Evolutionary conservation across 1,140 invertebrate genomes (phyloP).

Genomic region (Latrodectus geometricus): DNA sequence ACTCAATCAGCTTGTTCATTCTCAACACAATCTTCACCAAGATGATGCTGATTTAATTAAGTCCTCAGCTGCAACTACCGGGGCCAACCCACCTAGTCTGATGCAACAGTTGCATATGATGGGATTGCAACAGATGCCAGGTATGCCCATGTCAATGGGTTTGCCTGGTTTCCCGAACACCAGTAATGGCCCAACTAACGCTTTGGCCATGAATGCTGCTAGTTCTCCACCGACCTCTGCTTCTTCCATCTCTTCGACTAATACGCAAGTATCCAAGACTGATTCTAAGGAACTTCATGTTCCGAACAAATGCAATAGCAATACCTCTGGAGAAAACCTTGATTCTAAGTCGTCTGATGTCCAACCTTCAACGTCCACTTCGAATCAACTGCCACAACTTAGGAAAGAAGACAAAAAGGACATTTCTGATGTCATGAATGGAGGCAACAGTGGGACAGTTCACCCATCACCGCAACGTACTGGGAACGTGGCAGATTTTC

Average conservation of each 20-base stretch:
- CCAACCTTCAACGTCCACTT: conserved; percentile 33
- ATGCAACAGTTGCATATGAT: conserved; percentile 63
- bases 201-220: neutral
- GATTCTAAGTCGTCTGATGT: conserved; percentile 7
- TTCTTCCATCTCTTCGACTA: conserved; percentile 32
- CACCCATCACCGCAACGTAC: conserved; percentile 21
- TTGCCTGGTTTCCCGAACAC: conserved; percentile 40
- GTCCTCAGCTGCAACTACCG: conserved; percentile 21
- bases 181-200: conserved; percentile 35
- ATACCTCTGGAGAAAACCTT: conserved; percentile 1
- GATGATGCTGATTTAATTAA: conserved; percentile 30
- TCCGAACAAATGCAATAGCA: conserved; percentile 49
- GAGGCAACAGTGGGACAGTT: neutral
- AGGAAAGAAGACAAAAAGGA: conserved; percentile 49
- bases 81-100: conserved; percentile 51
- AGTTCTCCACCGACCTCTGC: conserved; percentile 36
- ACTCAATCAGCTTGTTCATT: conserved; percentile 52
- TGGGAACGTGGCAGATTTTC: conserved; percentile 58
- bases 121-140: conserved; percentile 62
- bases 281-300: conserved; percentile 31
- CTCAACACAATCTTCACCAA: conserved; percentile 36
- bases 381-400: conserved; percentile 1
- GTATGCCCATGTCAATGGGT: conserved; percentile 47
- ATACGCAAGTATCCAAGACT: conserved; percentile 6
- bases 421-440: conserved; percentile 25